These are phyloP conservation scores for Mesitornis unicolor DNA, from an alignment of 2,113 vertebrate genomes.

Conservation along the genomic window DNA sequence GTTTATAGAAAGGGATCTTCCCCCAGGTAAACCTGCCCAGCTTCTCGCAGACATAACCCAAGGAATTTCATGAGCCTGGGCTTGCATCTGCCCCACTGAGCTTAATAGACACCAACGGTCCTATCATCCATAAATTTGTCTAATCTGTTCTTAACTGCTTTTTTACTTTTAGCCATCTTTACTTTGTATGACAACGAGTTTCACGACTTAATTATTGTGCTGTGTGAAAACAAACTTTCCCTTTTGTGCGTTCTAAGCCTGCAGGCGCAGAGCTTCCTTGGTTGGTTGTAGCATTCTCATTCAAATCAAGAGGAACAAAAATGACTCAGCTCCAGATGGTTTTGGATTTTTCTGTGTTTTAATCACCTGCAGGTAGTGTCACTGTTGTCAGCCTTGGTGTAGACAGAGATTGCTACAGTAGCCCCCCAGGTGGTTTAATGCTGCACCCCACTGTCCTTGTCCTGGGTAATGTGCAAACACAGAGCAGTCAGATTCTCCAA, in stretches of 20 bases:
- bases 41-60: background rate
- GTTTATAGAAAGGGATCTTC: background rate
- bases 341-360: background rate
- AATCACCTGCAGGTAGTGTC: background rate
- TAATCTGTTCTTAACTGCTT: background rate
- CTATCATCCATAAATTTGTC: background rate
- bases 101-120: background rate
- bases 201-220: background rate
- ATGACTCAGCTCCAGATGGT: background rate
- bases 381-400: background rate
- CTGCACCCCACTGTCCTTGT: background rate
- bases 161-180: background rate
- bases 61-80: background rate
- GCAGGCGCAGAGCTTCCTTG: background rate
- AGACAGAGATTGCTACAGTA: background rate
- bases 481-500: background rate
- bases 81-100: background rate
- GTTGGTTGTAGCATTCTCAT: background rate
- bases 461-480: background rate
- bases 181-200: background rate
- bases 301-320: background rate
- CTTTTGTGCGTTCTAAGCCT: background rate
- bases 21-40: background rate
- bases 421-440: accelerated
- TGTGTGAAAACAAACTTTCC: background rate